Evolutionary conservation across 2,113 vertebrate species (phyloP), one percentile per base, ranked within the genome.

Genomic region (Equus przewalskii): DNA sequence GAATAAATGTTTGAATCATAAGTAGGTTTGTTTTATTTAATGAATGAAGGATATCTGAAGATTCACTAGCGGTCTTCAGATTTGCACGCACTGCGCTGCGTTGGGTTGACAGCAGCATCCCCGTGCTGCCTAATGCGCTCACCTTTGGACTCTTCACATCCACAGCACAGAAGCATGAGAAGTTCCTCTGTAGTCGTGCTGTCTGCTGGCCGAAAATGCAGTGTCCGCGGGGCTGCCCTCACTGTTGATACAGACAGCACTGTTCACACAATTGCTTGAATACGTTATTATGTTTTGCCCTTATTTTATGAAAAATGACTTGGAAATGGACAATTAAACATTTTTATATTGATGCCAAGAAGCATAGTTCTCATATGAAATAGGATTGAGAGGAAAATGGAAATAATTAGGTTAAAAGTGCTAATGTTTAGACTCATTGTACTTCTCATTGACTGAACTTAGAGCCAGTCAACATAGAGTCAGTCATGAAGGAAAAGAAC

Each of bases 21-120:
- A 97, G 75, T 69, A 96, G 91, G 60, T 78, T 97, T 95, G 28
- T 75, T 97, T 97, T 88, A 86, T 98, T 94, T 97, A 64, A 15
- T 76, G 96, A 75, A 51, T 44, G 49, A 92, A 92, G 91, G 96
- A 70, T 75, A 21, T 9, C 16, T 60, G 82, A 93, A 62, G 12
- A 76, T 80, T 95, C 84, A 90, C n/a, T 75, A 76, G 64, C 44
- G 1, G 7, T 62, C 87, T 93, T 95, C 24, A 82, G 28, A 62
- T 79, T 83, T 64, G 65, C 22, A 72, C 41, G 70, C 26, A 9
- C 6, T 30, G 3, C 15, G 1, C 46, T 83, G 80, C 22, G 19
- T 11, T 67, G 41, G 44, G 22, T 33, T 60, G 82, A 56, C 7
- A 79, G 58, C 49, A 33, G 30, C 15, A 16, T 93, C 36, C 13